These are phyloP conservation scores for Plagodis dolabraria DNA, from an alignment of 2,888 invertebrate species.

Conservation along the genomic window DNA sequence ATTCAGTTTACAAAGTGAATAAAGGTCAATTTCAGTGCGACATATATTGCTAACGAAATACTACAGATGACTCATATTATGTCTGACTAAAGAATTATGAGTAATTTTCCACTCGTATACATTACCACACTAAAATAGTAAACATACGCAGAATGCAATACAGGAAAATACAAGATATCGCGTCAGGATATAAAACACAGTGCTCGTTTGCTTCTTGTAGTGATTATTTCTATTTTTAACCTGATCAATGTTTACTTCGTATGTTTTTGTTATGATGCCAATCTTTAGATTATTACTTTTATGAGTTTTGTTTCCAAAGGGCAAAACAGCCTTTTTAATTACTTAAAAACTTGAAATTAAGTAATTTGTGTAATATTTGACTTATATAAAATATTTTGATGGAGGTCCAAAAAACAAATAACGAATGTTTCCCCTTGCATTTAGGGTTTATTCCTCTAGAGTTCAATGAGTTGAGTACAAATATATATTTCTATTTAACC, in stretches of 20 bases:
- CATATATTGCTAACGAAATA: constrained; percentile 21
- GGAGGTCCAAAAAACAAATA: no score
- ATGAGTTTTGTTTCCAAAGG: no score
- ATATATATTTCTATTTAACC: no score
- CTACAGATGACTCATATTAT: constrained; percentile 28
- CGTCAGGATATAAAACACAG: no score
- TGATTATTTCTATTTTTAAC: constrained; percentile 8
- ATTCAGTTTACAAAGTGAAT: constrained; percentile 15
- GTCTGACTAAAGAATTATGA: constrained; percentile 5
- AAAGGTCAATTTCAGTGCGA: constrained; percentile 30
- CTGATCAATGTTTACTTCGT: constrained; percentile 8
- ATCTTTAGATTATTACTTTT: constrained; percentile 5
- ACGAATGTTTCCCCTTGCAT: no score
- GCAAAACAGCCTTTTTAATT: no score
- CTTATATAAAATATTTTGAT: no score
- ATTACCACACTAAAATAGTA: background rate
- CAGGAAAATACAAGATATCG: background rate
- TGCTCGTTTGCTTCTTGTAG: constrained; percentile 2
- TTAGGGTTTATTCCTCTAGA: no score
- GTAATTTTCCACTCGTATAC: background rate
- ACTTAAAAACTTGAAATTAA: no score
- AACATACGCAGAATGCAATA: background rate
- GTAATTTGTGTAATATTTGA: no score
- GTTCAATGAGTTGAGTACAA: no score
- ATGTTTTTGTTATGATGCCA: constrained; percentile 9